Percentiles rank a stretch among this genome's conserved stretches.
Evolutionary conservation across 2,888 invertebrate genomes (phyloP).

Genomic region (Torymus tubicola): DNA sequence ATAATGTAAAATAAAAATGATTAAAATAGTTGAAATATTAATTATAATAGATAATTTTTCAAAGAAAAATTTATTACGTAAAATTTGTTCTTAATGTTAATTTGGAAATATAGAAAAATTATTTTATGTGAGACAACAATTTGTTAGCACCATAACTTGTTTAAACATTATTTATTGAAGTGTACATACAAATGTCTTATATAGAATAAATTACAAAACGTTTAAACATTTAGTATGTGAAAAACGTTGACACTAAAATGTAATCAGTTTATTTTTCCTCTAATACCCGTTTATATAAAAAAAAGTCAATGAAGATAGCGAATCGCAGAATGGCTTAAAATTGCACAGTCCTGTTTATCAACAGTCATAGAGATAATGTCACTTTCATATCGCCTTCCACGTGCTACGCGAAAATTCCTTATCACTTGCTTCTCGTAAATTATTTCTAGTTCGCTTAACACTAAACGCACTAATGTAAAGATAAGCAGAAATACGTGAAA

Average conservation of each 20-base stretch:
- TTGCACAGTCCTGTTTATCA: slow-evolving; percentile 64
- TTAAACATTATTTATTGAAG: too few species aligned
- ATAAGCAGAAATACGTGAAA: not conserved
- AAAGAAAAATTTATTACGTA: too few species aligned
- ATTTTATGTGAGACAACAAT: too few species aligned
- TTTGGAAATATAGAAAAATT: too few species aligned
- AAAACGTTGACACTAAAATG: slow-evolving; percentile 1
- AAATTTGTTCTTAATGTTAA: too few species aligned
- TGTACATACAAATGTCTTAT: not conserved
- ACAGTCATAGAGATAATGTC: slow-evolving; percentile 58
- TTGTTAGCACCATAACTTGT: too few species aligned
- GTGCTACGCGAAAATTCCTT: slow-evolving; percentile 57
- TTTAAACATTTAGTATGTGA: not conserved
- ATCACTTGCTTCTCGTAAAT: slow-evolving; percentile 54
- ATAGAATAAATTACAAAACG: not conserved
- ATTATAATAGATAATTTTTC: too few species aligned
- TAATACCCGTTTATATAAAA: not conserved
- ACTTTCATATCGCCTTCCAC: slow-evolving; percentile 56
- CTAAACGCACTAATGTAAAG: not conserved
- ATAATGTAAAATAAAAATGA: too few species aligned
- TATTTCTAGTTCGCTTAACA: slow-evolving; percentile 6
- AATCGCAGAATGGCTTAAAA: slow-evolving; percentile 39
- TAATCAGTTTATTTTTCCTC: slow-evolving; percentile 25
- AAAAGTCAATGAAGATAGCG: slow-evolving; percentile 23
- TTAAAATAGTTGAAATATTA: too few species aligned